A percentile compares a stretch with the other conserved stretches of the same genome.
Evolutionary conservation across 2,113 vertebrate genomes (phyloP).

Genomic region (Neoarius graeffei): DNA sequence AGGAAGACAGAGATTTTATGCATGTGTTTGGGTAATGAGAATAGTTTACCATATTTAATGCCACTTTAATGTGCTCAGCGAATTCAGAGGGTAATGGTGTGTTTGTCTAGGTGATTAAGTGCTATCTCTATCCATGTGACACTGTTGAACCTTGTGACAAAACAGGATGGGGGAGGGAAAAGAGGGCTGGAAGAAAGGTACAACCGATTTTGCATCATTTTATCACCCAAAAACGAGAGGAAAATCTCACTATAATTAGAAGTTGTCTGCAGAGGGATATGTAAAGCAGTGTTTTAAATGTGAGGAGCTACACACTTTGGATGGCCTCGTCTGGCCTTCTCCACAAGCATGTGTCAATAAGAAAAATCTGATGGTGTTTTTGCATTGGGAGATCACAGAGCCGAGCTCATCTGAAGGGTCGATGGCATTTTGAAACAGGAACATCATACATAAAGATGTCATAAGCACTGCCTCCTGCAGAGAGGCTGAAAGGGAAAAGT

Average conservation of each 20-base stretch:
- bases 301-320: conserved; percentile 45
- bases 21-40: conserved; percentile 74
- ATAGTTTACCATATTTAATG: conserved; percentile 71
- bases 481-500: conserved; percentile 78
- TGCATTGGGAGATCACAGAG: conserved; percentile 78
- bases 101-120: conserved; percentile 76
- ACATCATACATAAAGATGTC: conserved; percentile 85
- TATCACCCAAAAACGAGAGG: conserved; percentile 33
- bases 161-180: conserved; percentile 24
- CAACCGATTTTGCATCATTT: conserved; percentile 39
- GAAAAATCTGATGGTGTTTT: conserved; percentile 79
- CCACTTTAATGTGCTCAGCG: conserved; percentile 65
- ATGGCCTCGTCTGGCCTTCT: conserved; percentile 54
- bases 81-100: conserved; percentile 74
- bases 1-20: conserved; percentile 67
- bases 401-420: conserved; percentile 83
- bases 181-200: conserved; percentile 6
- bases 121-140: conserved; percentile 64
- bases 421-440: conserved; percentile 83
- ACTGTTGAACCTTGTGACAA: conserved; percentile 63
- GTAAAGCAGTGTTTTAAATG: conserved; percentile 56
- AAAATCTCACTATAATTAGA: conserved; percentile 64
- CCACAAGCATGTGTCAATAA: conserved; percentile 74
- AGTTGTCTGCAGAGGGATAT: conserved; percentile 52
- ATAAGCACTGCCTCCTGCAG: conserved; percentile 76